Conservation (phyloP, 2,113 vertebrate species). For the Tauraco erythrolophus region DNA sequence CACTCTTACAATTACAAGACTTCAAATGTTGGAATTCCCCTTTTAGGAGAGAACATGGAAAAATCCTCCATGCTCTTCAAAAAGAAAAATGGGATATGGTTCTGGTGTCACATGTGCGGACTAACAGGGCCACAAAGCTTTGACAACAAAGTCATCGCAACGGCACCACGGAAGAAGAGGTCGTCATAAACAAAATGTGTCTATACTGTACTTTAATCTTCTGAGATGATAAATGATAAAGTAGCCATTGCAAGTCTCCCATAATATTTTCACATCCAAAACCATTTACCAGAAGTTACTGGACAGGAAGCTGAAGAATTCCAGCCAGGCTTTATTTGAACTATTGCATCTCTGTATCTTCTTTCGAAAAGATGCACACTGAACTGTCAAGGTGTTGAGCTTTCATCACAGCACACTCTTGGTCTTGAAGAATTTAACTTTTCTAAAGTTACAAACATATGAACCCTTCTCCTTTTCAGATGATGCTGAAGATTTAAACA, state of each 20-base stretch:
- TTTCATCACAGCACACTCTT: background rate
- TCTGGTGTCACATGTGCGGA: fast-evolving
- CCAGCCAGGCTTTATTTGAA: background rate
- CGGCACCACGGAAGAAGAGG: fast-evolving
- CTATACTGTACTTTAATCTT: background rate
- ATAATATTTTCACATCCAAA: background rate
- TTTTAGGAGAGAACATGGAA: background rate
- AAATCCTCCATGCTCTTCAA: background rate
- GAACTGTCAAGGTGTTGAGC: background rate
- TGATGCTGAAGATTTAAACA: background rate
- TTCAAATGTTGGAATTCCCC: background rate
- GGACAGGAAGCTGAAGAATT: background rate
- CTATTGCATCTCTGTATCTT: background rate
- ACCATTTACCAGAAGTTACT: background rate
- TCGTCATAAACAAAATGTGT: fast-evolving
- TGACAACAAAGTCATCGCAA: background rate
- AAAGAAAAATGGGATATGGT: background rate
- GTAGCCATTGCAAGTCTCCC: background rate
- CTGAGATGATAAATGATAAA: background rate
- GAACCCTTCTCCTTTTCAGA: background rate
- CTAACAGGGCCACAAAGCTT: background rate
- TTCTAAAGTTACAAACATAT: background rate
- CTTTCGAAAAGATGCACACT: background rate
- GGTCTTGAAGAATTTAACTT: background rate
- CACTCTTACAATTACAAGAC: background rate